Evolutionary conservation across 1,140 invertebrate genomes (phyloP).

Genomic region (Gryon sp.): DNA sequence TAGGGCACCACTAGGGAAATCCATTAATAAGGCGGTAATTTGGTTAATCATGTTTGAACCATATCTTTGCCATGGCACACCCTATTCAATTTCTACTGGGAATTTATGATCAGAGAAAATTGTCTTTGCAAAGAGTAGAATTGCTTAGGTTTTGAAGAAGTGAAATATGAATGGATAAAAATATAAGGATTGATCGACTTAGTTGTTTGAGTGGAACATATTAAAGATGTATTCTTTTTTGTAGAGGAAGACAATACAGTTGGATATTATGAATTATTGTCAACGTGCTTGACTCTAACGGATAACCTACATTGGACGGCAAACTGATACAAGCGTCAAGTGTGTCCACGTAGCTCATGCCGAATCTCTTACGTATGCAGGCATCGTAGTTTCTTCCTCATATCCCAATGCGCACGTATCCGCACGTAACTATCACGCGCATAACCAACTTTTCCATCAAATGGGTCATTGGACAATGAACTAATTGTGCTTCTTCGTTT

Average conservation of each 20-base stretch:
- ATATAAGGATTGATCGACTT: no score
- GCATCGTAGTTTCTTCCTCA: constrained; percentile 65
- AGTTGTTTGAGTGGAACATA: no score
- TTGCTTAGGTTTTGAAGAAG: no score
- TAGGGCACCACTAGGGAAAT: no score
- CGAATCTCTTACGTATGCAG: constrained; percentile 69
- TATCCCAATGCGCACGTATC: constrained; percentile 51
- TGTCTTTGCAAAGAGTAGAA: no score
- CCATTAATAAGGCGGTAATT: no score
- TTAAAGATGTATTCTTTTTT: constrained; percentile 19
- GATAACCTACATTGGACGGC: constrained; percentile 69
- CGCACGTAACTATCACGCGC: constrained; percentile 38
- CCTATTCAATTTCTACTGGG: no score
- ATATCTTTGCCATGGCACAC: no score
- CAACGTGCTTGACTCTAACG: constrained; percentile 67
- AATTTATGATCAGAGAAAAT: no score
- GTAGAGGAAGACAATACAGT: constrained; percentile 20
- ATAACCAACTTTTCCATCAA: constrained; percentile 54
- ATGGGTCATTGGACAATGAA: constrained; percentile 59
- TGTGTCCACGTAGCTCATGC: constrained; percentile 58
- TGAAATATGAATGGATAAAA: no score
- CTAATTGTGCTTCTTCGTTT: constrained; percentile 25
- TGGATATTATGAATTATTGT: constrained; percentile 57
- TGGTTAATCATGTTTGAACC: no score
- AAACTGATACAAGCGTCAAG: constrained; percentile 61